Base-by-base conservation (phyloP, 2,888 invertebrate genomes). In the Tachina lurida region DNA sequence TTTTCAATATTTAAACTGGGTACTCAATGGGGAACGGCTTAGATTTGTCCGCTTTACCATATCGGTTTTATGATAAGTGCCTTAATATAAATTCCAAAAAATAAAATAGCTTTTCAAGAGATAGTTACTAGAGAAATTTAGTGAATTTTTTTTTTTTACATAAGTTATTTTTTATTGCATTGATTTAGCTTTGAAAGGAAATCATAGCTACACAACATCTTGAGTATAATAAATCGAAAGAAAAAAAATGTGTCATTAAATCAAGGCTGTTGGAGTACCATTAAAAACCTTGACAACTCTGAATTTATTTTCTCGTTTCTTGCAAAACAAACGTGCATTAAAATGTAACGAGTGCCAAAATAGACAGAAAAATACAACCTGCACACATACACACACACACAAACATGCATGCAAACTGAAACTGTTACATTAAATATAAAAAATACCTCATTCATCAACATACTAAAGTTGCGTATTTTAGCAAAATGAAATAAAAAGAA, bases 401-500 rank as follows among this genome's bases (percentile, higher is more conserved):
- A 31, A 12, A 63, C 43, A 65, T 3, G 10, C 41, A 41, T 12
- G 39, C 9, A 15, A 39, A 56, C 10, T 47, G 9, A 73, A 81
- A 84, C 62, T 76, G 67, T 81, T 67, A 81, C 79, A 67, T 68
- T 71, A 47, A 41, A 41, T n/a, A 22, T 49, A 49, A 49, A 74
- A 73, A 83, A 79, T n/a, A n/a, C n/a, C 75, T 86, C 86, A 86
- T 86, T 86, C 86, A 86, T 83, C 75, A 83, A 65, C 12, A 31
- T 31, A 31, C 9, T 49, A 9, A 41, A 68, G 78, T 78, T 43
- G 80, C 73, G 65, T 73, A 65, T 56, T 13, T 65, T 70, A 43
- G 31, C 1, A 63, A 13, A n/a, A 58, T 49, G 13, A 17, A 60
- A 58, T 49, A 67, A 17, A n/a, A 47, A 49, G 15, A 45, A 58